These are phyloP conservation scores for Brachyhypopomus occidentalis DNA, from an alignment of 2,113 vertebrate species.

Conservation along the genomic window DNA sequence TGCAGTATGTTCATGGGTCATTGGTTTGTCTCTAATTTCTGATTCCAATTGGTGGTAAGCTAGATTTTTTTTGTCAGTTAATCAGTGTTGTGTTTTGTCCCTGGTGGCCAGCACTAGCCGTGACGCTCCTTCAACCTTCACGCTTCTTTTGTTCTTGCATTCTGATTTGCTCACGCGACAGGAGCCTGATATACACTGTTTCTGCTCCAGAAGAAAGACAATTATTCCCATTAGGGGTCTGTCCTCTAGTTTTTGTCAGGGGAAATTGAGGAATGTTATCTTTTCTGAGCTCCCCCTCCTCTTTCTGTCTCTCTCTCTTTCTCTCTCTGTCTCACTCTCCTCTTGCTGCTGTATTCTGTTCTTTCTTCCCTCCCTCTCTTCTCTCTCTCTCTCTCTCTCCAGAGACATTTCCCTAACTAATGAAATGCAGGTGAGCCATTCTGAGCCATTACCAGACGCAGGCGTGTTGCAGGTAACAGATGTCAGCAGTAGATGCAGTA, in stretches of 20 bases:
- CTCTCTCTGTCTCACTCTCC: slow-evolving; percentile 15
- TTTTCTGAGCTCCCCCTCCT: slow-evolving; percentile 20
- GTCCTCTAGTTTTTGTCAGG: slow-evolving; percentile 26
- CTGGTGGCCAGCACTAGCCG: slow-evolving; percentile 50
- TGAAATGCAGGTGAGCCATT: slow-evolving; percentile 56
- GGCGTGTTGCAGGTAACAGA: slow-evolving; percentile 46
- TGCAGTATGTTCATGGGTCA: slow-evolving; percentile 20
- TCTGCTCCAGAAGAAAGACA: slow-evolving; percentile 57
- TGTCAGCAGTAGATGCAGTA: slow-evolving; percentile 42
- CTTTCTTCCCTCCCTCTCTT: slow-evolving; percentile 20
- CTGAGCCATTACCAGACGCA: slow-evolving; percentile 49
- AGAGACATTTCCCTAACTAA: slow-evolving; percentile 55
- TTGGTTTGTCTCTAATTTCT: slow-evolving; percentile 53
- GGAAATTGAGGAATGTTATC: slow-evolving; percentile 31
- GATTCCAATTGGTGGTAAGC: slow-evolving; percentile 42
- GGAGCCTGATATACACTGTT: slow-evolving; percentile 49
- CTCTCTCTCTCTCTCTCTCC: slow-evolving; percentile 45
- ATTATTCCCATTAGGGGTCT: slow-evolving; percentile 50
- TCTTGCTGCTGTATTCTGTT: not conserved
- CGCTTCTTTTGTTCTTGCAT: slow-evolving; percentile 53
- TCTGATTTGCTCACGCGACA: slow-evolving; percentile 53
- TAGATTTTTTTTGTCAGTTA: slow-evolving; percentile 54
- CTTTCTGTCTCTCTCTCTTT: slow-evolving; percentile 10
- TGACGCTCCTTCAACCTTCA: slow-evolving; percentile 56
- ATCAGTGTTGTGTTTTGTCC: slow-evolving; percentile 42